Conservation (phyloP, 30 jellyfish, hydroid and myxozoan species). For the Morbakka virulenta region DNA sequence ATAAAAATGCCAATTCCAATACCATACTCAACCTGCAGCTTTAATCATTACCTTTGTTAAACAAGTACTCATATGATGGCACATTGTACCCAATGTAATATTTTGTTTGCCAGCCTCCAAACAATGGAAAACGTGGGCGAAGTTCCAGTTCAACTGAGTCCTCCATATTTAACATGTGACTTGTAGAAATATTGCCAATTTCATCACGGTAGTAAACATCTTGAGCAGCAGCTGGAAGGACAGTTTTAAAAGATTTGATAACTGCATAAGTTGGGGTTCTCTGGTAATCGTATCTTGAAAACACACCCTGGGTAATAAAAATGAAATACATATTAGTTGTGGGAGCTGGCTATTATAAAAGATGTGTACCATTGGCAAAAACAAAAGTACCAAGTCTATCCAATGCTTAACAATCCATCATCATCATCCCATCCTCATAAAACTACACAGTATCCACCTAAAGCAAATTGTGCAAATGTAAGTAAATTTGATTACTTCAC, state of each 20-base stretch:
- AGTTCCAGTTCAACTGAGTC: constrained; percentile 86
- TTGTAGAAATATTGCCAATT: constrained; percentile 92
- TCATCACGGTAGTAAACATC: constrained; percentile 96
- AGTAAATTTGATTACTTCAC: no score
- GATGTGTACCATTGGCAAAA: no score
- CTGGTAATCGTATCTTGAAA: constrained; percentile 91
- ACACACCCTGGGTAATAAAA: constrained; percentile 59
- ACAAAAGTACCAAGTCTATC: no score
- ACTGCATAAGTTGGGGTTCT: constrained; percentile 93
- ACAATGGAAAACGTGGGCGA: constrained; percentile 94
- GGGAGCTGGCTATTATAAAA: background rate
- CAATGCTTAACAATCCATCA: no score
- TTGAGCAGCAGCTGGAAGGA: constrained; percentile 95
- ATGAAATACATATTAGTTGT: background rate
- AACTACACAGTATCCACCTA: no score
- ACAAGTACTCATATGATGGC: constrained; percentile 84
- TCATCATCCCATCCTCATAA: no score
- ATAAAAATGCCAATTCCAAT: background rate
- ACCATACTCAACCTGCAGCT: background rate
- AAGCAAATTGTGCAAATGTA: no score
- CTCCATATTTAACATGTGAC: constrained; percentile 70
- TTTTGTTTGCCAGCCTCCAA: constrained; percentile 98
- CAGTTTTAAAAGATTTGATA: constrained; percentile 81
- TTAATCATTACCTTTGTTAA: constrained; percentile 39
- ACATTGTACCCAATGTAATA: constrained; percentile 89